Evolutionary conservation across 2,113 vertebrate genomes (phyloP).

Genomic region (Heliornis fulica): DNA sequence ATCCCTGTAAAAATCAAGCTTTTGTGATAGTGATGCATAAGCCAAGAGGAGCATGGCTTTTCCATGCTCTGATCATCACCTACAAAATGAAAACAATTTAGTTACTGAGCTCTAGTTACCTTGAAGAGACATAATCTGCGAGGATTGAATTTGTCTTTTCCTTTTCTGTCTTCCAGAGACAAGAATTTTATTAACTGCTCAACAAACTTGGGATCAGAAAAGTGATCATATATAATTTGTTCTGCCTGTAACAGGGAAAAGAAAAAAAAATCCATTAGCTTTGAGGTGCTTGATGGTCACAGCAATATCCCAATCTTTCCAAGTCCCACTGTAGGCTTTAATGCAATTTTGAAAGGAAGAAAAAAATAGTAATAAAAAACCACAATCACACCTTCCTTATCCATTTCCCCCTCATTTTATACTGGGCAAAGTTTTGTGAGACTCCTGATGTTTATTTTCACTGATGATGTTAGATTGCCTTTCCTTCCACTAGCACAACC

Average conservation of each 20-base stretch:
- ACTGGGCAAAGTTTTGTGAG: background rate
- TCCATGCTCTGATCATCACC: background rate
- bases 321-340: background rate
- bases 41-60: background rate
- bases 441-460: background rate
- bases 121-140: conserved; percentile 98
- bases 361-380: no score
- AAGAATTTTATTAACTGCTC: conserved; percentile 94
- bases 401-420: background rate
- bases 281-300: background rate
- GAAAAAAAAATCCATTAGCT: background rate
- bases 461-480: background rate
- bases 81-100: background rate
- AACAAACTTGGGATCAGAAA: conserved; percentile 91
- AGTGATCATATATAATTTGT: conserved; percentile 93
- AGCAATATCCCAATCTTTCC: background rate
- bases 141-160: conserved; percentile 98
- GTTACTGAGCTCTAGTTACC: conserved; percentile 72
- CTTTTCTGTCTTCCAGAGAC: conserved; percentile 96
- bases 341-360: background rate
- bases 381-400: background rate
- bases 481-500: background rate
- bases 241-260: conserved; percentile 79
- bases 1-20: background rate
- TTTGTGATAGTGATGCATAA: background rate